phyloP scores from a whole-genome alignment of 2,113 vertebrate genomes.

The Pachyramphus minor region DNA sequence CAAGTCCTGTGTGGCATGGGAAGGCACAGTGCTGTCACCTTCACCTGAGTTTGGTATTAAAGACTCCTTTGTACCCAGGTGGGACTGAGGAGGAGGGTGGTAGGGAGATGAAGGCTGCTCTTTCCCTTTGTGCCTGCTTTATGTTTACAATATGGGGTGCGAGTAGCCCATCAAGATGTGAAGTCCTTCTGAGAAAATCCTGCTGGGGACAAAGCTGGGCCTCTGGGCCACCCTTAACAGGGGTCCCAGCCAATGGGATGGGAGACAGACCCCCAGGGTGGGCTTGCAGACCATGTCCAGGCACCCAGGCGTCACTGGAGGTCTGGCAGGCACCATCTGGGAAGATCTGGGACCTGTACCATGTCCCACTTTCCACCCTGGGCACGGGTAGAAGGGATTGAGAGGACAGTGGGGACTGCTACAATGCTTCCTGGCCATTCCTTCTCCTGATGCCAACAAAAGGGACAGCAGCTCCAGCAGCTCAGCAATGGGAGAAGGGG shows the following conservation, averaged over 20 bases:
- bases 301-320: neutral
- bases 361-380: neutral
- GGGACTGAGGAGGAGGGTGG: neutral
- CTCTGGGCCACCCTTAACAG: neutral
- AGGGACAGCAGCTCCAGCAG: neutral
- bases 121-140: neutral
- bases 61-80: neutral
- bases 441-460: neutral
- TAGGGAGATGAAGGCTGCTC: neutral
- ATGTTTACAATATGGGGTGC: neutral
- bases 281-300: neutral
- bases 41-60: slow-evolving; percentile 20
- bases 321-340: neutral
- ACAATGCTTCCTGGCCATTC: neutral
- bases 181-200: neutral
- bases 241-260: neutral
- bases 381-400: neutral
- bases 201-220: neutral
- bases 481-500: neutral
- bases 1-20: slow-evolving; percentile 18
- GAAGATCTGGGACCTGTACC: neutral
- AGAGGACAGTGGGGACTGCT: fast-evolving
- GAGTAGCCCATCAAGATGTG: neutral
- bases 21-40: neutral
- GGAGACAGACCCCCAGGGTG: neutral